phyloP scores from a whole-genome alignment of 2,797 vertebrate species.

The Miichthys miiuy region DNA sequence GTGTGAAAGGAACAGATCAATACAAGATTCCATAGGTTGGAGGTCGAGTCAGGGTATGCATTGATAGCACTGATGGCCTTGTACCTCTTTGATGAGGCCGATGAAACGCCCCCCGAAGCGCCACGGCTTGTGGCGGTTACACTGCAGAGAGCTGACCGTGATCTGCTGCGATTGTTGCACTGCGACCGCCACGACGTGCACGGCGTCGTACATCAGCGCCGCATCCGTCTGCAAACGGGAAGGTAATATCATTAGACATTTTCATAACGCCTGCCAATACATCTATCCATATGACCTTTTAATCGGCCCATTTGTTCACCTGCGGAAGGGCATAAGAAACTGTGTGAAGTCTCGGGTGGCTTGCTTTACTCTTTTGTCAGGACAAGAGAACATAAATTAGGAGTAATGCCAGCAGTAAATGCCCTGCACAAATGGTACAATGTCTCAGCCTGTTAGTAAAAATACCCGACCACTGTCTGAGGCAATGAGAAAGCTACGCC shows the following conservation, averaged over 20 bases:
- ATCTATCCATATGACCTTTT: slow-evolving; percentile 57
- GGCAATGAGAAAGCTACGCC: slow-evolving; percentile 66
- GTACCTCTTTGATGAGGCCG: slow-evolving; percentile 96
- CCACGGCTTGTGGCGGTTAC: slow-evolving; percentile 97
- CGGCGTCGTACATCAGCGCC: slow-evolving; percentile 96
- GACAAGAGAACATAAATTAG: slow-evolving; percentile 60
- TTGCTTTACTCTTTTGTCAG: slow-evolving; percentile 50
- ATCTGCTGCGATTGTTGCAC: slow-evolving; percentile 98
- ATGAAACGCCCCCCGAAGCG: slow-evolving; percentile 96
- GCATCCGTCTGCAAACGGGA: slow-evolving; percentile 91
- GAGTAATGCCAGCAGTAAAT: slow-evolving; percentile 57
- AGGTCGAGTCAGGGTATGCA: slow-evolving; percentile 27
- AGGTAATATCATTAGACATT: slow-evolving; percentile 54
- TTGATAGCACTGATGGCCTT: neutral
- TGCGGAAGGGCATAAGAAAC: slow-evolving; percentile 35
- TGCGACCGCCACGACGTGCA: slow-evolving; percentile 95
- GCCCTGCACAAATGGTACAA: slow-evolving; percentile 65
- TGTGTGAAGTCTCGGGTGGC: slow-evolving; percentile 48
- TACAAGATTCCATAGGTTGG: slow-evolving; percentile 32
- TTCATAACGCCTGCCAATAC: slow-evolving; percentile 54
- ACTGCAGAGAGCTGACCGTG: slow-evolving; percentile 98
- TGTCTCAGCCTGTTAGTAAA: slow-evolving; percentile 76
- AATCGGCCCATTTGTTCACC: slow-evolving; percentile 48
- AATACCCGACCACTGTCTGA: slow-evolving; percentile 65
- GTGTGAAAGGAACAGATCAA: neutral